Evolutionary conservation across 2,888 invertebrate genomes (phyloP).

Genomic region (Rhingia campestris): DNA sequence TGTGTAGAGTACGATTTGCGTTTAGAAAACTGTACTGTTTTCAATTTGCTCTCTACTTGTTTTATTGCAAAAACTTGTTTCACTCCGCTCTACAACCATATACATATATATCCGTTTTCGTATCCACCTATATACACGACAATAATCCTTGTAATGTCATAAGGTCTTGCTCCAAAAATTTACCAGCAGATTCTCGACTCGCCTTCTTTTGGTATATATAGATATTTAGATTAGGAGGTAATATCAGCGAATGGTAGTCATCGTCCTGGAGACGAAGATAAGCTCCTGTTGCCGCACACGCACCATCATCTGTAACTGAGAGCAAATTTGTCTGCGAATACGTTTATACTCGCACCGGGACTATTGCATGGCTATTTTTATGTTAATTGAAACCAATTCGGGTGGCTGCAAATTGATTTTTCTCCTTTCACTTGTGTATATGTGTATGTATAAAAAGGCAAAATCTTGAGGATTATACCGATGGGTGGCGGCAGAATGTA

Average conservation of each 20-base stretch:
- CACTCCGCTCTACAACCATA: neutral
- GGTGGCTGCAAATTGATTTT: slow-evolving; percentile 77
- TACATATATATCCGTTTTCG: neutral
- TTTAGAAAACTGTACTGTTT: slow-evolving; percentile 65
- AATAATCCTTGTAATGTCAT: slow-evolving; percentile 20
- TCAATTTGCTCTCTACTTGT: slow-evolving; percentile 68
- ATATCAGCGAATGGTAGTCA: slow-evolving; percentile 30
- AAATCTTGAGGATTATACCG: neutral
- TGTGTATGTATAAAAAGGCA: neutral
- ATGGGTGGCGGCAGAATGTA: slow-evolving; percentile 6
- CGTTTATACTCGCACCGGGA: slow-evolving; percentile 68
- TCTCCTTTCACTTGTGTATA: neutral
- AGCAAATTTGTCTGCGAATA: slow-evolving; percentile 70
- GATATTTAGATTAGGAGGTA: slow-evolving; percentile 61
- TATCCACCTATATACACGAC: slow-evolving; percentile 4
- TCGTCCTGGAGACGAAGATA: slow-evolving; percentile 30
- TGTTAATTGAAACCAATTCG: slow-evolving; percentile 81
- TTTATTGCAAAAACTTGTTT: slow-evolving; percentile 56
- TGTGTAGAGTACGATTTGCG: slow-evolving; percentile 69
- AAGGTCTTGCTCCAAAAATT: slow-evolving; percentile 11
- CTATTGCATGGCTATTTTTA: slow-evolving; percentile 78
- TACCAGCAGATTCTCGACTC: neutral
- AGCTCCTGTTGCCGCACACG: neutral
- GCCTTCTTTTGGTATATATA: slow-evolving; percentile 10
- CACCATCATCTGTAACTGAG: slow-evolving; percentile 33